Base-by-base conservation (phyloP, 2,888 invertebrate genomes). In the Machimus atricapillus region DNA sequence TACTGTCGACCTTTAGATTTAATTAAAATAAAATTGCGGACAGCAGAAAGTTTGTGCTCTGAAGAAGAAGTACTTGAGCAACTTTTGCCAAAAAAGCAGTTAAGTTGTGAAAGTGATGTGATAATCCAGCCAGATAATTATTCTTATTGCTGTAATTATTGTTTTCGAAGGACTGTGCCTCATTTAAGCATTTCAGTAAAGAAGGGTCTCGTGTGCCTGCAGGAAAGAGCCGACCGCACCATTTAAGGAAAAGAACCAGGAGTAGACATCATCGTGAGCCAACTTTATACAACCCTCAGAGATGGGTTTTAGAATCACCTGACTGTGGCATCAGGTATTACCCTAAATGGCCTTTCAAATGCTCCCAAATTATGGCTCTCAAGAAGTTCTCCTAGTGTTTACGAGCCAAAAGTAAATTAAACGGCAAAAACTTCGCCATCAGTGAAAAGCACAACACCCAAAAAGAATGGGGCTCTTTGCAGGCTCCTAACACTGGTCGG, bases 331-430 rank as follows among this genome's bases (percentile, higher is more conserved):
- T 78, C 43, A 78, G 40, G 78, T 78, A 78, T 78, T 43, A 78
- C 81, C 81, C 46, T 52, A 82, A 82, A 82, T 82, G 52, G 81
- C 56, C 31, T 56, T 37, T 56, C 27, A 82, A 82, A 82, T 82
- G 34, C 56, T n/a, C 56, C 56, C 81, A 82, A 78, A 78, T 78
- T 43, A 78, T 78, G 14, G 43, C 56, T 56, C 46, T 56, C 56
- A 82, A 56, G 56, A 82, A 82, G 27, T 56, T 56, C 81, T 5
- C 31, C 56, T 82, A 82, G 81, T 82, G 81, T 82, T 82, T 82
- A 82, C 81, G 81, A 56, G 31, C 52, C 81, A 46, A 82, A 82
- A 82, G 81, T 31, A 82, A 82, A 82, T 82, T 82, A 82, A 82
- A 82, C 56, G 81, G 52, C 81, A 82, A 82, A 82, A 82, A 82